Base-by-base conservation (phyloP, 2,113 vertebrate genomes). In the Himantopus leucocephalus region DNA sequence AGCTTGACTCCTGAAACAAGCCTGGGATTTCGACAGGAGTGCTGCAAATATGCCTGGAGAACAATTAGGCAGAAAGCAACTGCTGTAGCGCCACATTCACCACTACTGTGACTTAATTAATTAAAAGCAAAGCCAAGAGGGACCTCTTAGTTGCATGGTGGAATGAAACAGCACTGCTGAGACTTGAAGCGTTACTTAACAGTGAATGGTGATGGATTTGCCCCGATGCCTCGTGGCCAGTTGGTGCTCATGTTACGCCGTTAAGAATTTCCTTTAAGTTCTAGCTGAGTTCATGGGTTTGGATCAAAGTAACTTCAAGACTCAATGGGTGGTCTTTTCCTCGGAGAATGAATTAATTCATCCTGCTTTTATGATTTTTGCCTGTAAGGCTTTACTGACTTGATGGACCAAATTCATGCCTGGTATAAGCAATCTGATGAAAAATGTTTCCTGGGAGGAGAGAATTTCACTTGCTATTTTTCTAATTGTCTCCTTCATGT, bases 41-140 rank as follows among this genome's bases (percentile, higher is more conserved):
- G 75, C 74, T 88, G 89, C 50, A 86, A 22, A 80, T 39, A 20
- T 4, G 87, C 85, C 81, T 76, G 71, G 90, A 96, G 94, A 92
- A 95, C 58, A 72, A 89, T 87, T 75, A 92, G 79, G 90, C 79
- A 80, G 77, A 74, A 83, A 85, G 76, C 90, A 94, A 95, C 72
- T 86, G 94, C 84, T 48, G 90, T 41, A 93, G 83, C 2, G 2
- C 94, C 84, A 48, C 32, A 1, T 72, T 88, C 10, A 0, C 85
- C 75, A 74, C 85, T 23, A 10, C 87, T 62, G 68, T 3, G 73
- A 82, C 90, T 94, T 93, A 88, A 82, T 94, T 85, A 95, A 90
- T 88, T 85, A 94, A 89, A 89, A 86, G 67, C 41, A 74, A 76
- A 53, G 70, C 67, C 84, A 86, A 88, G 82, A 95, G 92, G 71